Conservation (phyloP, 2,113 vertebrate species). For the Cyprinus carpio region DNA sequence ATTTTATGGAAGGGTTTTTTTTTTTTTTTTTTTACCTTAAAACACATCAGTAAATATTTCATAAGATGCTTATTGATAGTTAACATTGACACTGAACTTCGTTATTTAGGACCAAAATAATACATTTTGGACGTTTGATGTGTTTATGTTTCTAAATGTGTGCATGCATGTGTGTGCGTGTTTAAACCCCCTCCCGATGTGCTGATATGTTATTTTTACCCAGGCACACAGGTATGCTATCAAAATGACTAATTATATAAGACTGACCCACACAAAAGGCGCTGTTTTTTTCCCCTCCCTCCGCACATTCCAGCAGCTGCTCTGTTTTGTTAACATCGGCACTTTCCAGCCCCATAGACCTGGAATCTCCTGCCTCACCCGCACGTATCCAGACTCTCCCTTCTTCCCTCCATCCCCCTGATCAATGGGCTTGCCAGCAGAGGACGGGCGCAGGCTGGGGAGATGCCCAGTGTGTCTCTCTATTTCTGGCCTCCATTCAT, state of each 20-base stretch:
- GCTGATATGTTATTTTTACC: conserved; percentile 65
- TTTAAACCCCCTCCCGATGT: neutral
- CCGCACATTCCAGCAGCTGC: conserved; percentile 62
- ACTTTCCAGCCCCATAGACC: conserved; percentile 62
- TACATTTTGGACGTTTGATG: neutral
- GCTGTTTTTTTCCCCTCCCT: conserved; percentile 19
- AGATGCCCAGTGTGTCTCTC: conserved; percentile 1
- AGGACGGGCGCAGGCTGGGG: conserved; percentile 25
- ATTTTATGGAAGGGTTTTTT: too few species aligned
- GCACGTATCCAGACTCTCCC: conserved; percentile 11
- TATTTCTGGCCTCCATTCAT: conserved; percentile 46
- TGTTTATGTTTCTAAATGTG: neutral
- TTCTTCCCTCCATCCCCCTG: conserved; percentile 33
- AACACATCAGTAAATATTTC: neutral
- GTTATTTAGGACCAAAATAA: neutral
- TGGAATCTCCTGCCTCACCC: conserved; percentile 38
- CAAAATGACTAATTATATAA: conserved; percentile 78
- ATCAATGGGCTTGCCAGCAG: conserved; percentile 51
- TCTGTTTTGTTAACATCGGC: conserved; percentile 74
- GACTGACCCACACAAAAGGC: conserved; percentile 66
- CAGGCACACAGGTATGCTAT: conserved; percentile 69
- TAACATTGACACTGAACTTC: neutral
- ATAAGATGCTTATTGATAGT: neutral
- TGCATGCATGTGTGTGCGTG: neutral
- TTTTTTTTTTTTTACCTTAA: too few species aligned